Evolutionary conservation across 1,140 invertebrate genomes (phyloP), one percentile per base, ranked within the genome.

Genomic region (Mycetomoellerius zeteki): DNA sequence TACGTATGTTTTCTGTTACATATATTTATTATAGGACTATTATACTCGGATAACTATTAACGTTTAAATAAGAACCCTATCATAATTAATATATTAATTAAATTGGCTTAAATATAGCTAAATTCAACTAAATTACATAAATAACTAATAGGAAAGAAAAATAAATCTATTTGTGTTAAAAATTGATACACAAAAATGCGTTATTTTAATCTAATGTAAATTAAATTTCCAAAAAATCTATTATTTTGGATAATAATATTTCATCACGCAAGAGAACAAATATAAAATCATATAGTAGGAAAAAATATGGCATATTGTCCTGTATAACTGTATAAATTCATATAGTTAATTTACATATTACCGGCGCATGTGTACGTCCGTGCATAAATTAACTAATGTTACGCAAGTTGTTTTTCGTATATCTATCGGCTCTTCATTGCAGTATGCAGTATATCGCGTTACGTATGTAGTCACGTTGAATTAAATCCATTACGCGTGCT

Each of bases 351-450:
- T 84, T 75, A 12, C 69, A 73, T 75, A 60, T 84, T 84, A 73
- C 24, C 21, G 10, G 33, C 33, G 71, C 16, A 56, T 33, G 56
- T 77, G 12, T 27, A 85, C 27, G 24, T 75, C 24, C 14, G 47
- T 43, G 64, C 54, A 76, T 77, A 88, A 86, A 89, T 88, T 88
- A 89, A 86, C 69, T 82, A 58, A 73, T 54, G 64, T 71, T 71
- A 47, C 30, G 52, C 24, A 19, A n/a, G 21, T 58, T 76, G 21
- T 77, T 73, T 65, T 58, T 62, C 33, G 2, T 75, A 43, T 76
- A 52, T 76, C 54, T 67, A 43, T 67, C 19, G 19, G 54, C 33
- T 33, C 43, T 65, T 47, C 50, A 50, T 72, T 16, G 67, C 14
- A 82, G 3, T n/a, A 30, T 43, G 54, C 24, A 27, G 12, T 75